phyloP scores from a whole-genome alignment of 2,113 vertebrate genomes.

The Arizona elegans region DNA sequence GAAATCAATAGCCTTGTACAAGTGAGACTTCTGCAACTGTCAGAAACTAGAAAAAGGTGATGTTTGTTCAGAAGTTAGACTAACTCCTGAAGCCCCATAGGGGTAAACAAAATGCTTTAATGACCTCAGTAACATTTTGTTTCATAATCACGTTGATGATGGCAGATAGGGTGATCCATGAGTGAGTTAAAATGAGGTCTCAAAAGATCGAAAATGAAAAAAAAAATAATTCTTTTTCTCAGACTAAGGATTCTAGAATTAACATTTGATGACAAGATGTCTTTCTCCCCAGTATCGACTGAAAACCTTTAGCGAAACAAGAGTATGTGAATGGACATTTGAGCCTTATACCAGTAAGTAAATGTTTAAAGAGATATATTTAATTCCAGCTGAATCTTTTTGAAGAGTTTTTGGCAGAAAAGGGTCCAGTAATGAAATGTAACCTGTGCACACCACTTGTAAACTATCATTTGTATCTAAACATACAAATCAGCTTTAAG shows the following conservation, averaged over 20 bases:
- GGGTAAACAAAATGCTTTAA: neutral
- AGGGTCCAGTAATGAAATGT: neutral
- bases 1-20: neutral
- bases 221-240: neutral
- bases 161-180: neutral
- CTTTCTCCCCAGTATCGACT: conserved; percentile 74
- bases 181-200: neutral
- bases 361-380: neutral
- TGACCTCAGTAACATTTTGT: neutral
- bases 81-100: neutral
- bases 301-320: conserved; percentile 81
- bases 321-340: conserved; percentile 77
- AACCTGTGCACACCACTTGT: neutral
- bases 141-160: neutral
- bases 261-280: accelerated
- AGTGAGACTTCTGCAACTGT: neutral
- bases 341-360: conserved; percentile 72
- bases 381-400: neutral
- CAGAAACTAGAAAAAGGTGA: neutral
- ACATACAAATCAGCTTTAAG: neutral
- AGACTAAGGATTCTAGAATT: neutral
- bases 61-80: neutral
- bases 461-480: neutral
- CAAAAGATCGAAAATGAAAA: neutral
- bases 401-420: neutral